Conservation (phyloP, 1,140 invertebrate species). For the Heliconius hewitsoni region DNA sequence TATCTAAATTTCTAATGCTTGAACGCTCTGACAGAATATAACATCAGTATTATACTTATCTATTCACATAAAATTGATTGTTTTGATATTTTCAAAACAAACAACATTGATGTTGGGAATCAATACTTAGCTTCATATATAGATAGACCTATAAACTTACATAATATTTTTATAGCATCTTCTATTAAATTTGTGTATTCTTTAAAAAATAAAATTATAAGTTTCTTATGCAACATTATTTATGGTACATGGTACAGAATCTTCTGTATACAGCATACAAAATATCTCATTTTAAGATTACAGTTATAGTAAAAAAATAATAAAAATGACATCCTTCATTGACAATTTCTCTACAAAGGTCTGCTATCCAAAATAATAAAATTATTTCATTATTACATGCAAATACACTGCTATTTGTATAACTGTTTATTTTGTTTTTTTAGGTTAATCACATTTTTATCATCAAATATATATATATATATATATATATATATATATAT, state of each 20-base stretch:
- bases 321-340: neutral
- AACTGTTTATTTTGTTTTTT: neutral
- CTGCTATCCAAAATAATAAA: neutral
- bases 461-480: no score
- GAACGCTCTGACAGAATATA: slow-evolving; percentile 14
- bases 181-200: neutral
- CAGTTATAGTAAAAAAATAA: neutral
- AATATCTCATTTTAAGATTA: neutral
- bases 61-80: neutral
- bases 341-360: neutral
- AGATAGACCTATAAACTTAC: neutral
- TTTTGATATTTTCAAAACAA: slow-evolving; percentile 29
- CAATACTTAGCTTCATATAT: neutral
- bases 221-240: neutral
- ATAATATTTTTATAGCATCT: neutral
- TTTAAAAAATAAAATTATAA: neutral
- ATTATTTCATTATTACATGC: neutral
- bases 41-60: neutral
- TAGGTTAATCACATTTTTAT: neutral
- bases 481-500: no score
- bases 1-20: slow-evolving; percentile 13
- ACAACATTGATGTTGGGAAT: slow-evolving; percentile 9
- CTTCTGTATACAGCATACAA: neutral
- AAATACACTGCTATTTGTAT: neutral
- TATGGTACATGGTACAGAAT: neutral